phyloP scores from a whole-genome alignment of 2,797 vertebrate species.

The Borostomias antarcticus region DNA sequence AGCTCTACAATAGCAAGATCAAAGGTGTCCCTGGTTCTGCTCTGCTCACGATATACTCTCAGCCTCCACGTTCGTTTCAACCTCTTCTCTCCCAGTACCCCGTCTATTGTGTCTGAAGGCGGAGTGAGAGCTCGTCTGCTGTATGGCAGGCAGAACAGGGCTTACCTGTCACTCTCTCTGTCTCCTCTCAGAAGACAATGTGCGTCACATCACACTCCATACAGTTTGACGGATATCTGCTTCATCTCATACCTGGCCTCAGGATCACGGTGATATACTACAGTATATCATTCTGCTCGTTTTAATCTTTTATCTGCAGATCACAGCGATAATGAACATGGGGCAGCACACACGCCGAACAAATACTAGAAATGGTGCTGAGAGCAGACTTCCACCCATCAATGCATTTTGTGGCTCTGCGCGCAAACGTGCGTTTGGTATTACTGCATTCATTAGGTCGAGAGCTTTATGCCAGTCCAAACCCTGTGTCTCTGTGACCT shows the following conservation, averaged over 20 bases:
- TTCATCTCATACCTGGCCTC: neutral
- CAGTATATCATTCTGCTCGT: slow-evolving; percentile 1
- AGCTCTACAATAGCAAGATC: neutral
- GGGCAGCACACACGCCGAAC: neutral
- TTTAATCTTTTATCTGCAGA: neutral
- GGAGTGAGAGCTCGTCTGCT: neutral
- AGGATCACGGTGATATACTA: slow-evolving; percentile 2
- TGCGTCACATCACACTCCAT: slow-evolving; percentile 2
- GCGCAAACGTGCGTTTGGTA: too few relatives aligned
- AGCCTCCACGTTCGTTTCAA: neutral
- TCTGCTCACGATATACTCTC: neutral
- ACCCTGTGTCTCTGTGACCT: too few relatives aligned
- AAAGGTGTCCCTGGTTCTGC: neutral
- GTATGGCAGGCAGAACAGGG: slow-evolving; percentile 13
- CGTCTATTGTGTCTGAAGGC: neutral
- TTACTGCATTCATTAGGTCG: too few relatives aligned
- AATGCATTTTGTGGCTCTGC: too few relatives aligned
- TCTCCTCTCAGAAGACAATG: neutral
- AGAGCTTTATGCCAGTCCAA: too few relatives aligned
- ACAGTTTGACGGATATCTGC: slow-evolving; percentile 1
- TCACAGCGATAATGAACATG: neutral
- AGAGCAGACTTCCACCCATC: too few relatives aligned
- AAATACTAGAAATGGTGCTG: too few relatives aligned
- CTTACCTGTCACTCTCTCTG: slow-evolving; percentile 15
- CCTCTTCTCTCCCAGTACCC: neutral